Conservation (phyloP, 2,113 vertebrate genomes). For the Sorex araneus region DNA sequence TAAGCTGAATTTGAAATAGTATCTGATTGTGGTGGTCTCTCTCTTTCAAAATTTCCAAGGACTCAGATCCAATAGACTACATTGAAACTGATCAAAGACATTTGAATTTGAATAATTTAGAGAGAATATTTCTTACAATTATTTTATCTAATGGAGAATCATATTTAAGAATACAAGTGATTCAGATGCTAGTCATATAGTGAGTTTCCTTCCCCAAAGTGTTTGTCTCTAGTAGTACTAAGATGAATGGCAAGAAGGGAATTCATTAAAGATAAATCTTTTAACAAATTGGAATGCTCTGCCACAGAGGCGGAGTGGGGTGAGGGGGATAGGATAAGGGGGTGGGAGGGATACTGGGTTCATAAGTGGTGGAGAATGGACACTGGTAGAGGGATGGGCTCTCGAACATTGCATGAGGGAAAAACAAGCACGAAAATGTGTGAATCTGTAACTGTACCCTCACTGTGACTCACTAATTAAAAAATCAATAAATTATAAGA, state of each 20-base stretch:
- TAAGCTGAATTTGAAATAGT: too few species aligned
- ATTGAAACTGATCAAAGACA: not conserved
- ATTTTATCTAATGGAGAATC: not conserved
- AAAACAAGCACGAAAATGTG: too few species aligned
- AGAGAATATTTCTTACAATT: not conserved
- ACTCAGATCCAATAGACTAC: slow-evolving; percentile 2
- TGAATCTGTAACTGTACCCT: too few species aligned
- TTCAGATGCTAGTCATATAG: not conserved
- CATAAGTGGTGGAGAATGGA: too few species aligned
- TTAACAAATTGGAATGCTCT: not conserved
- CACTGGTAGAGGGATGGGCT: too few species aligned
- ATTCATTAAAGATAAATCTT: slow-evolving; percentile 41
- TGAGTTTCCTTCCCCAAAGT: not conserved
- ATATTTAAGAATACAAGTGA: slow-evolving; percentile 22
- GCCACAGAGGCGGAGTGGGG: slow-evolving; percentile 59
- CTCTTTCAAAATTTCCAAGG: not conserved
- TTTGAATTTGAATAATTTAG: slow-evolving; percentile 47
- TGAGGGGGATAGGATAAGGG: too few species aligned
- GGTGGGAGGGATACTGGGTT: too few species aligned
- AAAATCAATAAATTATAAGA: too few species aligned
- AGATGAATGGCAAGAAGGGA: slow-evolving; percentile 11
- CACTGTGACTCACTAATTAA: too few species aligned
- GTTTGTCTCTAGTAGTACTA: slow-evolving; percentile 9
- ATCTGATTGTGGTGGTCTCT: too few species aligned
- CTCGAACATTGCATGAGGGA: too few species aligned